Percentiles rank a stretch among this genome's conserved stretches.
phyloP scores from a whole-genome alignment of 2,113 vertebrate species.

The Notothenia coriiceps region DNA sequence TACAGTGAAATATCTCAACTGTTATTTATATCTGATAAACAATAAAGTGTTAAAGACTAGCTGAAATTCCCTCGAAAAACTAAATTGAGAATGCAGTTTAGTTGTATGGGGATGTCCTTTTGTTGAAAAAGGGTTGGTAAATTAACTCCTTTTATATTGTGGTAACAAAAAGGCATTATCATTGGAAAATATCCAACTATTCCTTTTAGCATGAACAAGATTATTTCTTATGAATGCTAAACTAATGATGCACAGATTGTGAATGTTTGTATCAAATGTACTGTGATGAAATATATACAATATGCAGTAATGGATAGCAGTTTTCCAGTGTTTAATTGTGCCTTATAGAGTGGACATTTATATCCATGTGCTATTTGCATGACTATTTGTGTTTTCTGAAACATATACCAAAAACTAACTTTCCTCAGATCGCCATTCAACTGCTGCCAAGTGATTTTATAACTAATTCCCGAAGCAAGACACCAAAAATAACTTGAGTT shows the following conservation, averaged over 20 bases:
- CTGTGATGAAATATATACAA: slow-evolving; percentile 10
- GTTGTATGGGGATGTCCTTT: no score
- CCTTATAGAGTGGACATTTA: slow-evolving; percentile 36
- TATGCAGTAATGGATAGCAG: not conserved
- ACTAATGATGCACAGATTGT: slow-evolving; percentile 14
- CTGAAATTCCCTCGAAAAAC: not conserved
- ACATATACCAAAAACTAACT: not conserved
- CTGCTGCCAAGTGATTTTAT: slow-evolving; percentile 24
- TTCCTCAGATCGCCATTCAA: not conserved
- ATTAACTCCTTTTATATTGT: not conserved
- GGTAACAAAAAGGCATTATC: not conserved
- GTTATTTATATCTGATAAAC: not conserved
- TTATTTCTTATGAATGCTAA: not conserved
- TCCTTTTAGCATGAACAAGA: not conserved
- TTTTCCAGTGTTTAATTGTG: slow-evolving; percentile 38
- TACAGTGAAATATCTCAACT: not conserved
- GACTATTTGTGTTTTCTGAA: slow-evolving; percentile 28
- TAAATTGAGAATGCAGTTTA: no score
- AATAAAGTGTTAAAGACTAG: not conserved
- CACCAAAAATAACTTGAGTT: slow-evolving; percentile 35
- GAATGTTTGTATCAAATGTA: slow-evolving; percentile 29
- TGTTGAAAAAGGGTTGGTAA: no score
- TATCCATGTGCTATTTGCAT: slow-evolving; percentile 47
- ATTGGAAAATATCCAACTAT: not conserved
- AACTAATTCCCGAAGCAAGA: slow-evolving; percentile 36